These are phyloP conservation scores for Hermatobates lingyangjiaoensis DNA, from an alignment of 1,140 invertebrate genomes.

Conservation along the genomic window DNA sequence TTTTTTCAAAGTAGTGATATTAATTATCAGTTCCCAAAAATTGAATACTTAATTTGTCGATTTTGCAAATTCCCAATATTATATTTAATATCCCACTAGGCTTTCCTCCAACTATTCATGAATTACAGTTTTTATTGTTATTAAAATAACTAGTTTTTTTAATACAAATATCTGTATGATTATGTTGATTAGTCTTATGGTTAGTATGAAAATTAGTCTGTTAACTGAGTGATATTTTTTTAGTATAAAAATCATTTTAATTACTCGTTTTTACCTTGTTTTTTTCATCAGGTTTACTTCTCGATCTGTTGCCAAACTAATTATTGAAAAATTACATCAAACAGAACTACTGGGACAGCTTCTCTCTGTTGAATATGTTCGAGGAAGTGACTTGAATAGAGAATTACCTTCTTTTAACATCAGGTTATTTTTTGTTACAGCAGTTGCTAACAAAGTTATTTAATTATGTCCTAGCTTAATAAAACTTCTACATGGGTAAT, in stretches of 20 bases:
- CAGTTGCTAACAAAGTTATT: no score
- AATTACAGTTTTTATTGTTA: neutral
- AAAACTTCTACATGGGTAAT: no score
- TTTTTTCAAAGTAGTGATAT: no score
- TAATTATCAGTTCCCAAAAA: no score
- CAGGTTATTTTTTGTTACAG: no score
- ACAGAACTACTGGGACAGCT: slow-evolving; percentile 33
- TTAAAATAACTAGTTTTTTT: neutral
- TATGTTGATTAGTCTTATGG: neutral
- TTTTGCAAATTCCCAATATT: no score
- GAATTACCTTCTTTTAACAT: slow-evolving; percentile 5
- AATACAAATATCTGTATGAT: neutral
- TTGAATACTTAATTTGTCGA: no score
- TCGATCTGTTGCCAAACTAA: slow-evolving; percentile 32
- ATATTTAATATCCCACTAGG: no score
- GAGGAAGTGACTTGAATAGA: slow-evolving; percentile 14
- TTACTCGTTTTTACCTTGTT: neutral
- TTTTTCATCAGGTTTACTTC: slow-evolving; percentile 34
- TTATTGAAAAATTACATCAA: slow-evolving; percentile 41
- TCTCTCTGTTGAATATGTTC: slow-evolving; percentile 42
- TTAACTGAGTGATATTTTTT: neutral
- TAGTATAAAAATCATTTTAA: neutral
- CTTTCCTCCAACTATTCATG: no score
- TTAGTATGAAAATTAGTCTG: neutral
- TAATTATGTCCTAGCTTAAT: no score